Evolutionary conservation across 2,888 invertebrate species (phyloP).

Genomic region (Falcaria lacertinaria): DNA sequence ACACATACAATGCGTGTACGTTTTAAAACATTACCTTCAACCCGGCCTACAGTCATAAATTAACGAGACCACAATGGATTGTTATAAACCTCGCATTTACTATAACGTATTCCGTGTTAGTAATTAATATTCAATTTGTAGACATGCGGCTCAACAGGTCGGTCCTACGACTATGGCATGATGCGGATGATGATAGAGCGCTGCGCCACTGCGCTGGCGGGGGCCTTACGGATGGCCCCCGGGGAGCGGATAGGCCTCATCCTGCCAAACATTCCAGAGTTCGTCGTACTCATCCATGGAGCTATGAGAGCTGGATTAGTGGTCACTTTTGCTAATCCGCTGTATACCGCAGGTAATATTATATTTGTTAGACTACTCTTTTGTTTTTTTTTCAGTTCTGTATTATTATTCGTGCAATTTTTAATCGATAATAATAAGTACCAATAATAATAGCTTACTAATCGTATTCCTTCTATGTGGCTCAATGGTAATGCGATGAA

Average conservation of each 20-base stretch:
- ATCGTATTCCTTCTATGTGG: no score
- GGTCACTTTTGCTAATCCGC: conserved; percentile 84
- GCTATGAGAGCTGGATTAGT: conserved; percentile 82
- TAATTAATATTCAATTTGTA: conserved; percentile 33
- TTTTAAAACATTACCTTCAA: no score
- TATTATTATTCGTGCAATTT: no score
- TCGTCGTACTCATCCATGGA: conserved; percentile 82
- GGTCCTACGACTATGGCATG: conserved; percentile 82
- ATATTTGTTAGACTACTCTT: neutral
- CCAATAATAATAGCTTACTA: no score
- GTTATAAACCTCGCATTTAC: no score
- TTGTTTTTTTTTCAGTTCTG: no score
- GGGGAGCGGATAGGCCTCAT: conserved; percentile 84
- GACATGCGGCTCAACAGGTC: conserved; percentile 84
- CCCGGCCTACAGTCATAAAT: no score
- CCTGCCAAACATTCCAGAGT: conserved; percentile 86
- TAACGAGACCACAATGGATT: no score
- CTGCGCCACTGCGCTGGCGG: conserved; percentile 79
- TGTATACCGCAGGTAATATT: conserved; percentile 82
- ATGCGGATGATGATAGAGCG: conserved; percentile 78
- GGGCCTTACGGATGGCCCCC: conserved; percentile 76
- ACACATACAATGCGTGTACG: no score
- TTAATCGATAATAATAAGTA: no score
- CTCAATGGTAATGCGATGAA: no score
- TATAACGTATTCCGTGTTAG: conserved; percentile 4